phyloP scores from a whole-genome alignment of 2,888 invertebrate species.

The Ernsta delagoae region DNA sequence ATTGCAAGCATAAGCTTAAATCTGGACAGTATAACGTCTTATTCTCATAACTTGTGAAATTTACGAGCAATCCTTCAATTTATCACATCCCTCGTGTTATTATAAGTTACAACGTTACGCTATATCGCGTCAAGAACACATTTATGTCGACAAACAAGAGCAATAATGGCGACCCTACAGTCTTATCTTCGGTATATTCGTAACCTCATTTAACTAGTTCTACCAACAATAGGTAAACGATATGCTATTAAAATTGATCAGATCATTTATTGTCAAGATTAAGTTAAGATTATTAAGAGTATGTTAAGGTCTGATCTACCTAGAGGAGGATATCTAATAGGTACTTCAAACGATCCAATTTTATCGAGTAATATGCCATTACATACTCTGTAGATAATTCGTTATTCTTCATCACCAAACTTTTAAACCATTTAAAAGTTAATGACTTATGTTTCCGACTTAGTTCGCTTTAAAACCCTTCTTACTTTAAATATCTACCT shows the following conservation, averaged over 20 bases:
- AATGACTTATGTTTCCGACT: too few relatives aligned
- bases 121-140: constrained; percentile 35
- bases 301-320: too few relatives aligned
- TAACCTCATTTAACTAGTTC: constrained; percentile 49
- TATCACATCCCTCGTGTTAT: constrained; percentile 28
- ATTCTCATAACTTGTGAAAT: constrained; percentile 19
- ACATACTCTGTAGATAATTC: too few relatives aligned
- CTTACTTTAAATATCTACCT: too few relatives aligned
- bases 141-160: constrained; percentile 55
- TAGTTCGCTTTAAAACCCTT: too few relatives aligned
- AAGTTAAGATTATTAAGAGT: too few relatives aligned
- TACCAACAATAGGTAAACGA: background rate
- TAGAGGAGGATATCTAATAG: too few relatives aligned
- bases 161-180: constrained; percentile 52
- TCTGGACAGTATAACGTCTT: background rate
- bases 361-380: too few relatives aligned
- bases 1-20: background rate
- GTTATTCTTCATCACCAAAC: too few relatives aligned
- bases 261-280: too few relatives aligned
- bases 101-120: constrained; percentile 50
- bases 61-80: constrained; percentile 32
- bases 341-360: too few relatives aligned
- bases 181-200: constrained; percentile 59
- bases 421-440: too few relatives aligned
- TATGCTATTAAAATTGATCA: background rate